These are phyloP conservation scores for Neoascia interrupta DNA, from an alignment of 2,888 invertebrate species.

Conservation along the genomic window DNA sequence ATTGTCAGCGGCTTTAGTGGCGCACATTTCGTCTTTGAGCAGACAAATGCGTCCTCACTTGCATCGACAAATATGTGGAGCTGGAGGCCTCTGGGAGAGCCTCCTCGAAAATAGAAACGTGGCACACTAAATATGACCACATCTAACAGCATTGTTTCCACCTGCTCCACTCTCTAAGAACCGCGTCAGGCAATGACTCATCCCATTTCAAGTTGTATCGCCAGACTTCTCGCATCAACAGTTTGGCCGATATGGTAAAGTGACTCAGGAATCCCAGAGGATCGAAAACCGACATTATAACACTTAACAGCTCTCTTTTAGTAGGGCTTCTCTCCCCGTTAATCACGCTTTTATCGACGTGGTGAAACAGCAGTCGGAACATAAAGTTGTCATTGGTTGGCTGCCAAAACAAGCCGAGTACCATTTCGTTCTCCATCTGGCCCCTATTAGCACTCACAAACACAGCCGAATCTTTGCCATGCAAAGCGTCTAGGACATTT, in stretches of 20 bases:
- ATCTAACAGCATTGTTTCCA: neutral
- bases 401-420: constrained; percentile 16
- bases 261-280: constrained; percentile 12
- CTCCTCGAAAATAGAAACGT: neutral
- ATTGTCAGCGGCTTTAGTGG: neutral
- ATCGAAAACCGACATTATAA: constrained; percentile 1
- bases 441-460: neutral
- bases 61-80: too few relatives aligned
- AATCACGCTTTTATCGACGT: constrained; percentile 2
- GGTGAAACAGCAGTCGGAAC: constrained; percentile 1
- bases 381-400: constrained; percentile 2
- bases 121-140: neutral
- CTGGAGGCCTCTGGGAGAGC: neutral
- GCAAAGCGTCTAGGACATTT: constrained; percentile 28
- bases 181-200: neutral
- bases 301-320: constrained; percentile 1
- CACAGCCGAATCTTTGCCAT: neutral
- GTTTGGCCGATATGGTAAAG: constrained; percentile 3
- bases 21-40: constrained; percentile 12
- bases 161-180: neutral
- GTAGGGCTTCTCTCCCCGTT: constrained; percentile 1
- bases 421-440: neutral
- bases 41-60: neutral
- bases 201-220: too few relatives aligned
- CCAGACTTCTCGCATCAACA: constrained; percentile 15